A percentile compares a stretch with the other conserved stretches of the same genome.
phyloP scores from a whole-genome alignment of 2,888 invertebrate species.

The Aricia artaxerxes region DNA sequence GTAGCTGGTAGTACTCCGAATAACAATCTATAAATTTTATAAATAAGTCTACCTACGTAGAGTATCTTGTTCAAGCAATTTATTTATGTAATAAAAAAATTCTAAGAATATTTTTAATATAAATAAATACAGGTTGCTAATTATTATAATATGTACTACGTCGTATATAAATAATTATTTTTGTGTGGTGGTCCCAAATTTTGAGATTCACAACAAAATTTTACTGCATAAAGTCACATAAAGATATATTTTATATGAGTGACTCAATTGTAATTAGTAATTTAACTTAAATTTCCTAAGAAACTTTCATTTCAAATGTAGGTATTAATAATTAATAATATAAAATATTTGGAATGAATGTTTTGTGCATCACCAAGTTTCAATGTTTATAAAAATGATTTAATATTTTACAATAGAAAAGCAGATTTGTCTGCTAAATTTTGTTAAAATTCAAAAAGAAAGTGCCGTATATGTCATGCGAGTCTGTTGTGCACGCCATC shows the following conservation, averaged over 20 bases:
- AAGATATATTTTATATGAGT: background rate
- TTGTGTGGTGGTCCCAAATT: background rate
- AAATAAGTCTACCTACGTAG: slow-evolving; percentile 41
- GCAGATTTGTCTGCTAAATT: background rate
- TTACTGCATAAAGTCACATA: background rate
- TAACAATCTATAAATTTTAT: slow-evolving; percentile 27
- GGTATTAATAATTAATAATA: background rate
- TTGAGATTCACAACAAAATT: background rate
- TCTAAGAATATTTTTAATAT: background rate
- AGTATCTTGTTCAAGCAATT: slow-evolving; percentile 42
- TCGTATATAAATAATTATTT: background rate
- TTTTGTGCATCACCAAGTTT: background rate
- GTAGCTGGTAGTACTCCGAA: background rate
- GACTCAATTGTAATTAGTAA: background rate
- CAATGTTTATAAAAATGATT: background rate
- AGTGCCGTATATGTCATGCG: slow-evolving; percentile 31
- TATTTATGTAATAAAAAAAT: background rate
- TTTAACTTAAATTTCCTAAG: background rate
- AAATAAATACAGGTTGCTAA: background rate
- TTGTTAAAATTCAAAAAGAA: background rate
- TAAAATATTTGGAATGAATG: background rate
- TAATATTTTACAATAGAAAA: background rate
- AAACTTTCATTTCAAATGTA: no score
- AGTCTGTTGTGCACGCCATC: slow-evolving; percentile 35
- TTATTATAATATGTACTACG: background rate